A percentile compares a stretch with the other conserved stretches of the same genome.
Conservation (phyloP, 2,888 invertebrate genomes). For the Mythimna impura region DNA sequence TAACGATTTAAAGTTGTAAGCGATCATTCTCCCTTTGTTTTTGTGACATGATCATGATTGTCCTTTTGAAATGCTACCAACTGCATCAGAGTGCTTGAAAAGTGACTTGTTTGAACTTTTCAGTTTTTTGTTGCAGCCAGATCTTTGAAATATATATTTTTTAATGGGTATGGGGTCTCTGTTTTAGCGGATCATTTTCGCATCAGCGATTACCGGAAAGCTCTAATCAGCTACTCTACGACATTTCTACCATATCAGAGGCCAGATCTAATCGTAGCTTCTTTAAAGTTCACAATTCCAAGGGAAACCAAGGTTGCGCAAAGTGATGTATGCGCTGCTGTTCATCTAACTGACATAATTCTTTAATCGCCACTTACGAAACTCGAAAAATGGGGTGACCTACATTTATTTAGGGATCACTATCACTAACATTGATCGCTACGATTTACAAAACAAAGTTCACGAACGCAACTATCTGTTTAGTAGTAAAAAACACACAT, state of each 20-base stretch:
- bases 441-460: slow-evolving; percentile 39
- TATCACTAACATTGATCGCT: slow-evolving; percentile 51
- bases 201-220: neutral
- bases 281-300: slow-evolving; percentile 18
- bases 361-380: slow-evolving; percentile 44
- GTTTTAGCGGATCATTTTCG: neutral
- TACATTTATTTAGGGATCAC: slow-evolving; percentile 53
- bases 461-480: slow-evolving; percentile 7
- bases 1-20: too few relatives aligned
- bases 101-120: too few relatives aligned
- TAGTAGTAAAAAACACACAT: neutral
- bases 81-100: too few relatives aligned
- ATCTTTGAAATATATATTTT: too few relatives aligned
- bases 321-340: slow-evolving; percentile 46
- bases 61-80: too few relatives aligned
- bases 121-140: too few relatives aligned
- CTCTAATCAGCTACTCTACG: neutral
- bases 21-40: too few relatives aligned
- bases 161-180: neutral
- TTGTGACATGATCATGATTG: too few relatives aligned
- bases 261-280: neutral
- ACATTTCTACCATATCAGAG: neutral
- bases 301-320: slow-evolving; percentile 41
- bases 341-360: slow-evolving; percentile 42
- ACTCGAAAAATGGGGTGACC: slow-evolving; percentile 49